Percentiles rank a stretch among this genome's conserved stretches.
Evolutionary conservation across 2,888 invertebrate species (phyloP).

Genomic region (Xestia rhomboidea): DNA sequence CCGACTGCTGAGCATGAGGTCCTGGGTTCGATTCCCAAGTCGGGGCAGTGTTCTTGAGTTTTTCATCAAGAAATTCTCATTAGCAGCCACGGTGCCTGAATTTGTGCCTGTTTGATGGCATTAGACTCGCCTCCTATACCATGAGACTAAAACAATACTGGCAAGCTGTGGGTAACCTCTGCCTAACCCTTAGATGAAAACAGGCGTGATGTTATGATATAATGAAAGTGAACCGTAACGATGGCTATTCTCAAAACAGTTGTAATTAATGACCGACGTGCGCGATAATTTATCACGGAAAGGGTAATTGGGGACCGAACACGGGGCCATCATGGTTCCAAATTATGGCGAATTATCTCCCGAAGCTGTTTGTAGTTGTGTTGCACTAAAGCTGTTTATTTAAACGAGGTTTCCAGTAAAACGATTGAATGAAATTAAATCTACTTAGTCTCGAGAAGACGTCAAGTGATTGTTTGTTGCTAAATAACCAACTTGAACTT

Average conservation of each 20-base stretch:
- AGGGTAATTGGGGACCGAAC: slow-evolving; percentile 56
- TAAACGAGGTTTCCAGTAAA: slow-evolving; percentile 5
- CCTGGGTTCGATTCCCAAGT: no score
- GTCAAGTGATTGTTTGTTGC: slow-evolving; percentile 15
- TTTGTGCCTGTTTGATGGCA: neutral
- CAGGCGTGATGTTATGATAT: neutral
- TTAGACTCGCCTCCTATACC: neutral
- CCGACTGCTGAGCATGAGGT: neutral
- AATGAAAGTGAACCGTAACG: slow-evolving; percentile 38
- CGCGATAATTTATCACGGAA: slow-evolving; percentile 66
- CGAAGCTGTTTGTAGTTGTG: slow-evolving; percentile 31
- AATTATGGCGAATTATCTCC: slow-evolving; percentile 59
- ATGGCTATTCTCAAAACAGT: slow-evolving; percentile 64
- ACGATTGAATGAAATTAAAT: no score
- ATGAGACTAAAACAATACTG: neutral
- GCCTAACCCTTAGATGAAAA: neutral
- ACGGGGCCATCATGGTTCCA: slow-evolving; percentile 46
- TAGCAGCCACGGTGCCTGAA: neutral
- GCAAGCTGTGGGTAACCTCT: neutral
- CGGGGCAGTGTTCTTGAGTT: neutral
- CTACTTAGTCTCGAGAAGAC: neutral
- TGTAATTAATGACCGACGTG: slow-evolving; percentile 72
- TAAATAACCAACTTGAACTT: slow-evolving; percentile 13
- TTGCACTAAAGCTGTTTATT: slow-evolving; percentile 13
- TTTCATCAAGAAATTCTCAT: neutral